Conservation (phyloP, 2,888 invertebrate species). For the Psylliodes chrysocephalus region DNA sequence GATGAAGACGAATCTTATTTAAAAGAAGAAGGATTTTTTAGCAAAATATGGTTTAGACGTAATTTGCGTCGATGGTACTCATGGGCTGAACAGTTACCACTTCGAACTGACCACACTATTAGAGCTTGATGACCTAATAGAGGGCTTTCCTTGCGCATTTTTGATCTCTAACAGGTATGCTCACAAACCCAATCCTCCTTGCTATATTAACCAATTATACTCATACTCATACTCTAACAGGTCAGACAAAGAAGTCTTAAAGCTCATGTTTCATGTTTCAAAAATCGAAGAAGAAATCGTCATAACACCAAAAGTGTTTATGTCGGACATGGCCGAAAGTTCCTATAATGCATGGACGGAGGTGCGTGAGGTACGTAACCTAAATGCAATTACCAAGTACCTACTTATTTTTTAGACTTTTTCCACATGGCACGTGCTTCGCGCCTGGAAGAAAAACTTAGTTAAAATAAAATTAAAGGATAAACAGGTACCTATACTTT, state of each 20-base stretch:
- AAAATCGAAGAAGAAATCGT: neutral
- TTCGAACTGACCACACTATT: slow-evolving; percentile 40
- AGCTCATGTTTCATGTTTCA: neutral
- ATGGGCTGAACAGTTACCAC: slow-evolving; percentile 20
- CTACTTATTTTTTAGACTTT: no score
- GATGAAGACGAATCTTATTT: slow-evolving; percentile 25
- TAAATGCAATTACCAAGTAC: no score
- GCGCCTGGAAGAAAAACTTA: no score
- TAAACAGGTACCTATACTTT: no score
- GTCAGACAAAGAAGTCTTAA: no score
- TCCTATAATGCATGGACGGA: neutral
- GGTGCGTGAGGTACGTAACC: no score
- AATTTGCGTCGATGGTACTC: neutral
- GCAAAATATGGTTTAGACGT: slow-evolving; percentile 35
- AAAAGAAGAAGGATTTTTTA: slow-evolving; percentile 39
- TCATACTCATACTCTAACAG: no score
- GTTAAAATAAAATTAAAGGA: no score
- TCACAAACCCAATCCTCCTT: no score
- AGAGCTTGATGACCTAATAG: slow-evolving; percentile 37
- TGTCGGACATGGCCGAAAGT: neutral
- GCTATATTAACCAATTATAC: no score
- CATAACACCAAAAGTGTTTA: neutral
- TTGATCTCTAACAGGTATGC: slow-evolving; percentile 26
- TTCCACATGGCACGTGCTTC: no score
- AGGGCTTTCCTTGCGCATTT: slow-evolving; percentile 44